Percentiles rank a stretch among this genome's conserved stretches.
Evolutionary conservation across 2,113 vertebrate species (phyloP).

Genomic region (Lanius collurio): DNA sequence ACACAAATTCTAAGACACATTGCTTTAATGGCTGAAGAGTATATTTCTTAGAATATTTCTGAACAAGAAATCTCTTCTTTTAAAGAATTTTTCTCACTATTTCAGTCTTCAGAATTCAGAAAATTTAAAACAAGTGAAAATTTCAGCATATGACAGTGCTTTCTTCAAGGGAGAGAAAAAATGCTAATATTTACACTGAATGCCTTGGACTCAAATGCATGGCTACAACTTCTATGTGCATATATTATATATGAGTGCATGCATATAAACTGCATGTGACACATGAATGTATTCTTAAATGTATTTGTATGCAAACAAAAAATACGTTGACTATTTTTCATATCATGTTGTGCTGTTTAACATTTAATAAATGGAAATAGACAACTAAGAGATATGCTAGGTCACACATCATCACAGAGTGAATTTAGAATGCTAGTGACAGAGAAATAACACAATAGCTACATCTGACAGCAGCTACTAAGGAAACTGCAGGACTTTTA

Average conservation of each 20-base stretch:
- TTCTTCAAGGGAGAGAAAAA: neutral
- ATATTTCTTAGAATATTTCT: neutral
- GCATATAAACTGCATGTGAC: neutral
- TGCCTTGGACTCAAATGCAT: neutral
- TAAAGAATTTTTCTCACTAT: neutral
- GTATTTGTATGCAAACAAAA: neutral
- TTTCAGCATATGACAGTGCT: neutral
- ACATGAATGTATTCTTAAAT: neutral
- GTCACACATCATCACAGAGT: neutral
- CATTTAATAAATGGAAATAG: neutral
- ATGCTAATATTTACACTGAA: neutral
- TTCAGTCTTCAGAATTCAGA: neutral
- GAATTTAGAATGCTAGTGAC: neutral
- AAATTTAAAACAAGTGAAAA: neutral
- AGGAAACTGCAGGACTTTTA: neutral
- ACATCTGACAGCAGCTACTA: neutral
- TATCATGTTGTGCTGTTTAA: neutral
- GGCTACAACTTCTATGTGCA: neutral
- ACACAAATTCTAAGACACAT: neutral
- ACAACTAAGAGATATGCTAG: neutral
- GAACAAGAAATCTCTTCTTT: neutral
- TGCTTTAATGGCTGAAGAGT: neutral
- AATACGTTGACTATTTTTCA: fast-evolving
- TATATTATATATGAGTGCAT: neutral
- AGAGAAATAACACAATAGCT: neutral